phyloP scores from a whole-genome alignment of 1,140 invertebrate species.

The Manduca sexta region DNA sequence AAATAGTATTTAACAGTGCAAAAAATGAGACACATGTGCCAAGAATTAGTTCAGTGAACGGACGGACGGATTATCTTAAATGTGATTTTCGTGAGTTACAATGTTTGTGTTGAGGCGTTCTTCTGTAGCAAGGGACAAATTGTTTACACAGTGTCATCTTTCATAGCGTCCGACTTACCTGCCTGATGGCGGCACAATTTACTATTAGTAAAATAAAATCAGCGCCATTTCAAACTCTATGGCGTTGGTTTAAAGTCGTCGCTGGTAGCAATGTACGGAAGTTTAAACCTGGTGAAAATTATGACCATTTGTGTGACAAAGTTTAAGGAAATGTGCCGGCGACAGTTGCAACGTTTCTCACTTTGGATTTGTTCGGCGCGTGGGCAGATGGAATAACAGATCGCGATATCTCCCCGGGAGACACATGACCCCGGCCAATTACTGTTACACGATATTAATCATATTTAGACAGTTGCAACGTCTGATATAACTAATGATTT shows the following conservation, averaged over 20 bases:
- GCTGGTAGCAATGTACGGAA: conserved; percentile 8
- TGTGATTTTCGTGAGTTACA: conserved; percentile 65
- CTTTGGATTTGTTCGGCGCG: conserved; percentile 41
- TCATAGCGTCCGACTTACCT: conserved; percentile 49
- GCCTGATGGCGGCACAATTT: conserved; percentile 24
- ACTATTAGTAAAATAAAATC: background rate
- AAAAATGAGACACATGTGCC: conserved; percentile 60
- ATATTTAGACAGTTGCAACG: no score
- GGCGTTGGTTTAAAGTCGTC: conserved; percentile 11
- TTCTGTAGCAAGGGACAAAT: conserved; percentile 57
- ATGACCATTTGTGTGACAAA: conserved; percentile 31
- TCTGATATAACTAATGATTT: no score
- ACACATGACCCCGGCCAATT: background rate
- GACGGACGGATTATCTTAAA: conserved; percentile 64
- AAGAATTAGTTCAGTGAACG: conserved; percentile 53
- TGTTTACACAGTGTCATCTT: conserved; percentile 65
- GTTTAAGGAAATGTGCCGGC: conserved; percentile 44
- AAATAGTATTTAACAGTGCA: conserved; percentile 66
- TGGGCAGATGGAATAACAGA: conserved; percentile 56
- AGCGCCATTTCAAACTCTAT: conserved; percentile 32
- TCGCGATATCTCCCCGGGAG: conserved; percentile 7
- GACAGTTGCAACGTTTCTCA: conserved; percentile 52
- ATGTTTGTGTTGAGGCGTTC: conserved; percentile 60
- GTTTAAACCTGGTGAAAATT: conserved; percentile 23
- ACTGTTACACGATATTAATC: background rate